Conservation (phyloP, 2,888 invertebrate genomes). For the Tetragonisca angustula region DNA sequence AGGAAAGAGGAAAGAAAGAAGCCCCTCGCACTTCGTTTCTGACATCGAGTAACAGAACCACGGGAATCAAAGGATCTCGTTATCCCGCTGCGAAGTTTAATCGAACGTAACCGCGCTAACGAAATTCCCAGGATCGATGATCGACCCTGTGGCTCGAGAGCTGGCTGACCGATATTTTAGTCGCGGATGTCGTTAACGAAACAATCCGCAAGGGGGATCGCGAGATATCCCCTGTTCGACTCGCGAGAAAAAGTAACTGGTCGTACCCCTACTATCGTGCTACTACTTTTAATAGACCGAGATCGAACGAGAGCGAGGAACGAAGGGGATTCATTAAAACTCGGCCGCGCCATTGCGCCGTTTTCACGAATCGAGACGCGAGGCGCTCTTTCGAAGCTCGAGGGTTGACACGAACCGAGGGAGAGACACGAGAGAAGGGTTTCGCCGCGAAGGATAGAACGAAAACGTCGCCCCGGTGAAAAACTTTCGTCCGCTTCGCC, state of each 20-base stretch:
- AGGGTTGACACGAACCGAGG: neutral
- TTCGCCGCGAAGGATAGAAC: slow-evolving; percentile 29
- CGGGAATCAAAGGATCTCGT: slow-evolving; percentile 31
- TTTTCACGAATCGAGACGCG: slow-evolving; percentile 25
- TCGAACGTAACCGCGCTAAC: slow-evolving; percentile 13
- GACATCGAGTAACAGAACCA: slow-evolving; percentile 11
- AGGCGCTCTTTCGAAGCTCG: no score
- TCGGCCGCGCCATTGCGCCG: slow-evolving; percentile 54
- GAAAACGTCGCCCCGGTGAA: slow-evolving; percentile 35
- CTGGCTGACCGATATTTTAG: slow-evolving; percentile 25
- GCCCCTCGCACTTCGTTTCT: neutral
- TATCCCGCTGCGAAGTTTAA: slow-evolving; percentile 15
- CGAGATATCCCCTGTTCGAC: neutral
- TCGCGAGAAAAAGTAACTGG: slow-evolving; percentile 28
- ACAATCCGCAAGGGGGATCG: slow-evolving; percentile 7
- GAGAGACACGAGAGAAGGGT: neutral
- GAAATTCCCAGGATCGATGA: slow-evolving; percentile 10
- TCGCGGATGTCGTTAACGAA: slow-evolving; percentile 36
- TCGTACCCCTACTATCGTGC: slow-evolving; percentile 22
- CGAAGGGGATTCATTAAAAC: slow-evolving; percentile 65
- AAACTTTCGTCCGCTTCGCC: slow-evolving; percentile 49
- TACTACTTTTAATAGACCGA: slow-evolving; percentile 55
- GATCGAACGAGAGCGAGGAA: neutral
- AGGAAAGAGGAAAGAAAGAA: neutral
- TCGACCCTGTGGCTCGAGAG: neutral